Evolutionary conservation across 2,113 vertebrate species (phyloP).

Genomic region (Chionis minor): DNA sequence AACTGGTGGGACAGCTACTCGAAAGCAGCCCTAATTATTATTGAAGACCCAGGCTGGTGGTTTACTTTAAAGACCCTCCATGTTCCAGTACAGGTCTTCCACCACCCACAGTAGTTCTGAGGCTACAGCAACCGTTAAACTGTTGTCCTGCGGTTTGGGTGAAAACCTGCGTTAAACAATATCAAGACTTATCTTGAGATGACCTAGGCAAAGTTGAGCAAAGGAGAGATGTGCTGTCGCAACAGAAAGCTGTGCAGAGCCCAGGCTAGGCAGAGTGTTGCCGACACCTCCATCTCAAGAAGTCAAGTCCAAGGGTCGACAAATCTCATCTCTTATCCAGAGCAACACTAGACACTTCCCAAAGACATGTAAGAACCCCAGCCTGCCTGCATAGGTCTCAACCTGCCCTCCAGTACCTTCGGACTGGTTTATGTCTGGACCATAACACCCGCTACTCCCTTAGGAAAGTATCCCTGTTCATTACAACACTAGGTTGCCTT

Average conservation of each 20-base stretch:
- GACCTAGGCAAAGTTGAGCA: not conserved
- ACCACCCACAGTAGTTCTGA: not conserved
- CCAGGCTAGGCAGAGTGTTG: not conserved
- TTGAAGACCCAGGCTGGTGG: not conserved
- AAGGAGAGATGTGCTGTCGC: not conserved
- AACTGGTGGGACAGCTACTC: not conserved
- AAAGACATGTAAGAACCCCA: not conserved
- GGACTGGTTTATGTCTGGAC: not conserved
- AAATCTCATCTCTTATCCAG: not conserved
- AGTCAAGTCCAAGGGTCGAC: not conserved
- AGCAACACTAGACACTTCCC: not conserved
- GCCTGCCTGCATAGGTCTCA: not conserved
- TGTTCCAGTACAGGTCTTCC: not conserved
- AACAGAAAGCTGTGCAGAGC: not conserved
- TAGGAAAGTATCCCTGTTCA: not conserved
- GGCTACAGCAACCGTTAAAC: not conserved
- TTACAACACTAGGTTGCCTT: not conserved
- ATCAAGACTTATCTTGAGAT: not conserved
- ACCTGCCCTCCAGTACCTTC: not conserved
- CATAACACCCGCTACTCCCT: not conserved
- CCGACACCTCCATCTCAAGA: accelerated
- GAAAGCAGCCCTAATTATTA: not conserved
- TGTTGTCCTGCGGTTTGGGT: not conserved
- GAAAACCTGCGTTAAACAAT: not conserved
- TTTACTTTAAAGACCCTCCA: not conserved